phyloP scores from a whole-genome alignment of 2,797 vertebrate genomes.

The Channallabes apus region DNA sequence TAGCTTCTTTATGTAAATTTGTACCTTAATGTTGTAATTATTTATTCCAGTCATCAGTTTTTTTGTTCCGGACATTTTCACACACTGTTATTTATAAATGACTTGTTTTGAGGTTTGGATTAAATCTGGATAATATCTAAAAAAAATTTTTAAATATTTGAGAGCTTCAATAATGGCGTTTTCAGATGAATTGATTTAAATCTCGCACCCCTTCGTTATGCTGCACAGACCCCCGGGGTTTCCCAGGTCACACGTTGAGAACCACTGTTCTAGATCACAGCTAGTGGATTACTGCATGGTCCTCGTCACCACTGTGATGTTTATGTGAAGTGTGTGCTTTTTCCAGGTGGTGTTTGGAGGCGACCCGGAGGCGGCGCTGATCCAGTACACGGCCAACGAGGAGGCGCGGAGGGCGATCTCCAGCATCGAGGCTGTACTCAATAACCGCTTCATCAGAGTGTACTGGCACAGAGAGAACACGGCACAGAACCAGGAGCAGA shows the following conservation, averaged over 20 bases:
- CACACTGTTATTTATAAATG: neutral
- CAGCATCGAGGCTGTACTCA: conserved; percentile 91
- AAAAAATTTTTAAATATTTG: neutral
- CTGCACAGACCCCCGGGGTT: neutral
- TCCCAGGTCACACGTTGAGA: neutral
- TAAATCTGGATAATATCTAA: neutral
- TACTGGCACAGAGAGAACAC: conserved; percentile 90
- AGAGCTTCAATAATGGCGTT: neutral
- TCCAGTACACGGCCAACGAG: conserved; percentile 91
- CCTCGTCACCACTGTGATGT: neutral
- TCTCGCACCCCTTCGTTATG: neutral
- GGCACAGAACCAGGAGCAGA: conserved; percentile 71
- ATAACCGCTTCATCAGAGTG: conserved; percentile 94
- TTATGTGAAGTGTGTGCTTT: neutral
- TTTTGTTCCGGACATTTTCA: neutral
- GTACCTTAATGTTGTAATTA: neutral
- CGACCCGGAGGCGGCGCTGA: conserved; percentile 91
- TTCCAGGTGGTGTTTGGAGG: conserved; percentile 91
- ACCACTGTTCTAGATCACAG: neutral
- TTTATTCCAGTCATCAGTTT: neutral
- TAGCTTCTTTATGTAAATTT: no score
- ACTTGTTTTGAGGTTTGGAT: neutral
- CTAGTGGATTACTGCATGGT: neutral
- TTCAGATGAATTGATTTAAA: neutral
- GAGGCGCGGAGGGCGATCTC: conserved; percentile 93